phyloP scores from a whole-genome alignment of 1,140 invertebrate species.

The Scaptomyza montana region DNA sequence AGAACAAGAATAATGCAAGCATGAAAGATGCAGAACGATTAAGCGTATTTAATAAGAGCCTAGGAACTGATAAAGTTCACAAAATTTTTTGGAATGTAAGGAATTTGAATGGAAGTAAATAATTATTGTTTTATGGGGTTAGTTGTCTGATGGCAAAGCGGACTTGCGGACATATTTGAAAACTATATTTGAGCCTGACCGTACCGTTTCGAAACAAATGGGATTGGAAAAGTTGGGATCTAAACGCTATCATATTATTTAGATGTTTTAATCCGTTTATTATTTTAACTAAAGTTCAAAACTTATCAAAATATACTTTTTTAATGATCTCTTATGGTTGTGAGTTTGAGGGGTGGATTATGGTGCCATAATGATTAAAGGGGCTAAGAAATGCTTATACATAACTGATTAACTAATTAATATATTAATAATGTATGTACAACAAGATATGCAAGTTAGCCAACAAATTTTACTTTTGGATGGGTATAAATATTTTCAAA shows the following conservation, averaged over 20 bases:
- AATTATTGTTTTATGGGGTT: too few species aligned
- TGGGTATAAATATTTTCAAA: slow-evolving; percentile 5
- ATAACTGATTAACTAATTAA: neutral
- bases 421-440: slow-evolving; percentile 6
- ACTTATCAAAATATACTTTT: too few species aligned
- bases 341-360: neutral
- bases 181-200: too few species aligned
- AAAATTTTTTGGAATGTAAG: too few species aligned
- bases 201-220: neutral
- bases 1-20: neutral
- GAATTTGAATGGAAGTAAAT: too few species aligned
- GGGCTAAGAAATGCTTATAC: slow-evolving; percentile 3
- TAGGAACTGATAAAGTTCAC: too few species aligned
- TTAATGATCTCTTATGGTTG: neutral
- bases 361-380: slow-evolving; percentile 4
- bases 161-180: too few species aligned
- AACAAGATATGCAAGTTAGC: slow-evolving; percentile 6
- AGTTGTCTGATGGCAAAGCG: too few species aligned
- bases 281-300: too few species aligned
- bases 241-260: too few species aligned
- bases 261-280: neutral
- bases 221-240: neutral
- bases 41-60: neutral
- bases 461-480: slow-evolving; percentile 18
- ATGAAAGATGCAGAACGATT: neutral